Percentiles rank a stretch among this genome's conserved stretches.
Evolutionary conservation across 2,797 vertebrate genomes (phyloP).

Genomic region (Gobionotothen gibberifrons): DNA sequence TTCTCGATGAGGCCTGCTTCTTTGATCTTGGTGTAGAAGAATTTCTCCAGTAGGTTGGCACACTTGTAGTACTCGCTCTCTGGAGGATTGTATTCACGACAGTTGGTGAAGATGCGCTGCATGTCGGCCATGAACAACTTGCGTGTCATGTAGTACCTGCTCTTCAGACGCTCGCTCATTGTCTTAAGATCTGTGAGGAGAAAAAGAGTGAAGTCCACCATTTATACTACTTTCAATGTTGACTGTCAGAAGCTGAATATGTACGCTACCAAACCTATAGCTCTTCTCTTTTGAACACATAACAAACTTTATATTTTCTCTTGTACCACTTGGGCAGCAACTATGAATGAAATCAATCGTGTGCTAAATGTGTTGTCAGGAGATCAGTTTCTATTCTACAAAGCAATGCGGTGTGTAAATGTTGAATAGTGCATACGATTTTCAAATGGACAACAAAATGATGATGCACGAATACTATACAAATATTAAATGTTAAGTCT

Average conservation of each 20-base stretch:
- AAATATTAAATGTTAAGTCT: not conserved
- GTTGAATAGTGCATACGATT: not conserved
- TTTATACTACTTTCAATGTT: not conserved
- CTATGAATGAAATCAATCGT: not conserved
- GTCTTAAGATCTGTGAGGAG: conserved; percentile 93
- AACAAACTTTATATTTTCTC: not conserved
- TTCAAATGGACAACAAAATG: not conserved
- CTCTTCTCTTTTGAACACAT: not conserved
- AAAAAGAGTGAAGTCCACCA: not conserved
- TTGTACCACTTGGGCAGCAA: not conserved
- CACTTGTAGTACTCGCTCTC: conserved; percentile 99
- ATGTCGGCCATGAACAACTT: conserved; percentile 99
- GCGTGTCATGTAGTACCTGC: conserved; percentile 97
- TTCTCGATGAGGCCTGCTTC: conserved; percentile 98
- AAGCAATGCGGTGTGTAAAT: not conserved
- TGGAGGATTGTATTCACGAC: conserved; percentile 97
- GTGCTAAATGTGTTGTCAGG: conserved; percentile 1
- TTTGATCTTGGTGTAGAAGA: conserved; percentile 99
- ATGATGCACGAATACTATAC: not conserved
- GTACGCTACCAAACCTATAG: not conserved
- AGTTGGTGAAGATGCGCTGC: conserved; percentile 99
- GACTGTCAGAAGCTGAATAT: not conserved
- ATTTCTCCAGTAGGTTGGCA: conserved; percentile 98
- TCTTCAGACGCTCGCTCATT: conserved; percentile 98
- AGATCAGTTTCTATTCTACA: not conserved